Evolutionary conservation across 2,888 invertebrate species (phyloP).

Genomic region (Hedychridium roseum): DNA sequence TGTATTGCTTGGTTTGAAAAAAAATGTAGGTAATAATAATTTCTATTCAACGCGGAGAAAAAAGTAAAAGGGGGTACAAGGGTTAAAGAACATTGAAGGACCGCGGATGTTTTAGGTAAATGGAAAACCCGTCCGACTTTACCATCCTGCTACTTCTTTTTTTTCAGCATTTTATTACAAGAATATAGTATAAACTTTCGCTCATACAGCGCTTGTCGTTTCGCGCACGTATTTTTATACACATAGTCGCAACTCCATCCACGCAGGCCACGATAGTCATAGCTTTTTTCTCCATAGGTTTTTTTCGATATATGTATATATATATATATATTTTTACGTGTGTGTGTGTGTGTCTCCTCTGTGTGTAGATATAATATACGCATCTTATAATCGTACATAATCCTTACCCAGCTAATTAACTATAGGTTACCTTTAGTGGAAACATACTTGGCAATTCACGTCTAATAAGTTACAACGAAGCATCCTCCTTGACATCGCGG

Average conservation of each 20-base stretch:
- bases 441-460: constrained; percentile 63
- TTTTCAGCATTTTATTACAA: constrained; percentile 61
- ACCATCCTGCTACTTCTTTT: too few relatives aligned
- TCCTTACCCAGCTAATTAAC: constrained; percentile 49
- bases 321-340: constrained; percentile 40
- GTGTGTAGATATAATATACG: too few relatives aligned
- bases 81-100: background rate
- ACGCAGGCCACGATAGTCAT: constrained; percentile 60
- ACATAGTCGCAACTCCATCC: constrained; percentile 50
- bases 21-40: too few relatives aligned
- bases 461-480: constrained; percentile 63
- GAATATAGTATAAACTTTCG: constrained; percentile 63
- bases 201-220: constrained; percentile 40
- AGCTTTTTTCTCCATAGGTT: constrained; percentile 51
- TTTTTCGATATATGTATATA: constrained; percentile 52
- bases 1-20: too few relatives aligned
- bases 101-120: background rate
- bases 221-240: constrained; percentile 52
- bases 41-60: background rate
- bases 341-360: constrained; percentile 21
- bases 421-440: constrained; percentile 55
- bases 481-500: constrained; percentile 24
- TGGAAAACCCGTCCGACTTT: too few relatives aligned
- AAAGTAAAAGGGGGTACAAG: background rate
- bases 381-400: constrained; percentile 44